Evolutionary conservation across 2,797 vertebrate species (phyloP), one percentile per base, ranked within the genome.

Genomic region (Remorina albescens): DNA sequence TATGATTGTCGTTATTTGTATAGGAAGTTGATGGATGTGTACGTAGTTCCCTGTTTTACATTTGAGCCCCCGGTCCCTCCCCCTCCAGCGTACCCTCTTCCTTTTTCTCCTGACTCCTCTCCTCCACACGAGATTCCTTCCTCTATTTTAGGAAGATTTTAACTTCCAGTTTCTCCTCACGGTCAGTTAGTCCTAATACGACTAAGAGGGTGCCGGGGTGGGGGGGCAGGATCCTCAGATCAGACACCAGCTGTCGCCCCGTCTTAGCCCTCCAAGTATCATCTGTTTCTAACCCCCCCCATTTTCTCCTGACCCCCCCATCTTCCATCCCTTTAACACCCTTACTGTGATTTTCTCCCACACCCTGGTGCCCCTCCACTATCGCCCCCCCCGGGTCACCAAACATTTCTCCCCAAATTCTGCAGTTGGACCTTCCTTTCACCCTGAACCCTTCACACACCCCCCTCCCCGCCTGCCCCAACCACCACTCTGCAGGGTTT

Each of bases 191-290:
- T 76, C 53, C 21, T 91, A 90, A 92, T 90, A 74, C 42, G 67
- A 76, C 78, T 84, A 59, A 76, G 77, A 73, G 74, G 87, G 62
- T 79, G 67, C 78, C 37, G 74, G 80, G 78, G 64, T 39, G 59
- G 62, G 67, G 66, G 71, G 80, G 81, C 80, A n/a, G 88, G 85
- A 92, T 92, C 92, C 91, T 89, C 86, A 85, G 87, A 87, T 91
- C 92, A 94, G 94, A 94, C 93, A 87, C 90, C 94, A 95, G 93
- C 93, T 94, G 93, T 88, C 91, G 64, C 67, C 66, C 51, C 0
- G 72, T 82, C 88, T 91, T 83, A 78, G 80, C 69, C 83, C 70
- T 68, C 34, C 60, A 67, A 67, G 81, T 76, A 73, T 87, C 73
- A 81, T 86, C 83, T 76, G 72, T 77, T 47, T 80, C 71, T 36